Base-by-base conservation (phyloP, 2,797 vertebrate genomes). In the Urophycis tenuis region DNA sequence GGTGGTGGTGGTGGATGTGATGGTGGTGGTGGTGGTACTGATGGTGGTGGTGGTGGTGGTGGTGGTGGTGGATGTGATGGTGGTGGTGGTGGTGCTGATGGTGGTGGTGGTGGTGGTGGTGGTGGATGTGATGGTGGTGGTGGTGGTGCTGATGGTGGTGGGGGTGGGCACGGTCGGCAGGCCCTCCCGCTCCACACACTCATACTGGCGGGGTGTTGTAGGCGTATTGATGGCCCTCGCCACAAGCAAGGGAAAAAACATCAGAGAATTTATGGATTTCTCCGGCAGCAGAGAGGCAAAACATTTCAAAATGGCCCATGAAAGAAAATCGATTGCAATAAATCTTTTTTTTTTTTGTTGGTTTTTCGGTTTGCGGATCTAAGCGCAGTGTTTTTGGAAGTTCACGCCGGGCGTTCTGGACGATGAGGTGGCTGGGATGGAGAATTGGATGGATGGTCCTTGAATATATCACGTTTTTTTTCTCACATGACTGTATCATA, bases 151-250 rank as follows among this genome's bases (percentile, higher is more conserved):
- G n/a, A n/a, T n/a, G 53, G 5, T n/a, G 19, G 53, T 8, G n/a
- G n/a, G n/a, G 85, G 84, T 78, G 79, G 72, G 74, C 77, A 76
- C 31, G 10, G 34, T n/a, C 9, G 33, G 32, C 12, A 72, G 60
- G 60, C 25, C 53, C 60, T n/a, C 36, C 72, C 14, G 70, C 30
- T 85, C 83, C 76, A 82, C 82, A 72, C n/a, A n/a, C n/a, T n/a
- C n/a, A n/a, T n/a, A n/a, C 82, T 74, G 79, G 75, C 69, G 17
- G 19, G 71, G 30, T 17, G 79, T 25, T 80, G 87, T 85, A 81
- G 89, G 87, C 79, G 86, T 86, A 76, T 64, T 2, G 74, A 85
- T 87, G 76, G 84, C 85, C 88, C 83, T 69, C 30, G 35, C 79
- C 67, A 10, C 85, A 84, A 12, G 76, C 75, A 84, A 80, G 71